Conservation (phyloP, 2,888 invertebrate species). For the Argynnis bischoffii region DNA sequence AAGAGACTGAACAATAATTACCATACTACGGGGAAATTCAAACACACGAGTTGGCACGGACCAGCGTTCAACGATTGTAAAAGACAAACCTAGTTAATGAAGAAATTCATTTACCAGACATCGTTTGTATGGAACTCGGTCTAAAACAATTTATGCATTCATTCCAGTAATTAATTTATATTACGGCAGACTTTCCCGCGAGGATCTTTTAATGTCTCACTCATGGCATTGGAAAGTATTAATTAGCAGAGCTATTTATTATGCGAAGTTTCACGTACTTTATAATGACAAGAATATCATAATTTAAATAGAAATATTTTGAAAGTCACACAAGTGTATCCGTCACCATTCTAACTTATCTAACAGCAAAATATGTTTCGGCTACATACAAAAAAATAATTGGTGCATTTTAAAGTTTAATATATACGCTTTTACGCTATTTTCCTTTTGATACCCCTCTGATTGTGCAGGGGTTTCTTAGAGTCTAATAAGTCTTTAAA, state of each 20-base stretch:
- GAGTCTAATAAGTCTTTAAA: too few species aligned
- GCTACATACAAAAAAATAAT: too few species aligned
- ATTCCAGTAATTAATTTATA: slow-evolving; percentile 63
- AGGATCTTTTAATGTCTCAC: slow-evolving; percentile 68
- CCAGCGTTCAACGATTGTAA: slow-evolving; percentile 18
- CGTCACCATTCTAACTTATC: too few species aligned
- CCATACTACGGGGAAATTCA: slow-evolving; percentile 6
- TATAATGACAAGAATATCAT: slow-evolving; percentile 40
- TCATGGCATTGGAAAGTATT: slow-evolving; percentile 68
- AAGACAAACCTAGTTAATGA: slow-evolving; percentile 27
- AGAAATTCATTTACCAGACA: slow-evolving; percentile 25
- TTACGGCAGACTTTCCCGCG: slow-evolving; percentile 45
- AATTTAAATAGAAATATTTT: neutral
- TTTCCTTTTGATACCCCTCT: too few species aligned
- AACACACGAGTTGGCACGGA: slow-evolving; percentile 16
- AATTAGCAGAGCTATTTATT: slow-evolving; percentile 68
- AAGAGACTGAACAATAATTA: slow-evolving; percentile 12
- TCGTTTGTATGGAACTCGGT: slow-evolving; percentile 40
- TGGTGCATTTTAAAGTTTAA: too few species aligned
- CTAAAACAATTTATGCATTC: slow-evolving; percentile 57
- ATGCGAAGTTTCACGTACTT: slow-evolving; percentile 60
- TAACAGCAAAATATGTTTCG: too few species aligned
- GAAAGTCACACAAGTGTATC: neutral
- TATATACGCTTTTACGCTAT: too few species aligned
- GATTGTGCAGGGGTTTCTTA: too few species aligned